Percentiles rank a stretch among this genome's conserved stretches.
phyloP scores from a whole-genome alignment of 2,113 vertebrate genomes.

The Casuarius casuarius region DNA sequence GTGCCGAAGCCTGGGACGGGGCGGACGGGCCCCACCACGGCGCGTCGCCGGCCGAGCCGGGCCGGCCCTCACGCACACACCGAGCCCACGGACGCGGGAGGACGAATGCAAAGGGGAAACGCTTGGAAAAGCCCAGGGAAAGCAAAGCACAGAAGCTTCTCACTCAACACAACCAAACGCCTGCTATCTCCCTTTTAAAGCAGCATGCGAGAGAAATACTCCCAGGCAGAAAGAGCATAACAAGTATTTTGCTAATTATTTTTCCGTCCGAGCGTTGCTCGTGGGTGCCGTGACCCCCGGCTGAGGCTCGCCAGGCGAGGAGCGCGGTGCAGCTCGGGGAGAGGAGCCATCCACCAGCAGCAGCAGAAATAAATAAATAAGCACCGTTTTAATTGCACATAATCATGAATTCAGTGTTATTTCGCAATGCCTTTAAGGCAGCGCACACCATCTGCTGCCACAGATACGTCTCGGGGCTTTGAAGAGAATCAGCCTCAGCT shows the following conservation, averaged over 20 bases:
- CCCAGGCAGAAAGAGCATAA: background rate
- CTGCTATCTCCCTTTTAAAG: too few species aligned
- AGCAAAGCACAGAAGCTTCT: background rate
- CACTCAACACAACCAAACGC: background rate
- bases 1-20: too few species aligned
- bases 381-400: background rate
- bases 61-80: too few species aligned
- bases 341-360: background rate
- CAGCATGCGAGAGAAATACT: background rate
- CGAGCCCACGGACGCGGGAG: background rate
- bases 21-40: too few species aligned
- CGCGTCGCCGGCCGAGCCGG: too few species aligned
- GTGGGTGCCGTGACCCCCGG: fast-evolving
- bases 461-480: background rate
- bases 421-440: background rate
- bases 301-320: background rate
- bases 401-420: conserved; percentile 12
- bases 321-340: fast-evolving
- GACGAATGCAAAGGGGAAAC: too few species aligned
- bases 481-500: background rate
- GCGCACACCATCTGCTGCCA: conserved; percentile 3
- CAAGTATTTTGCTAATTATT: fast-evolving
- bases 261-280: fast-evolving
- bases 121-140: background rate
- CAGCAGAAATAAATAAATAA: background rate